Base-by-base conservation (phyloP, 2,888 invertebrate species). In the Zonitis immaculata region DNA sequence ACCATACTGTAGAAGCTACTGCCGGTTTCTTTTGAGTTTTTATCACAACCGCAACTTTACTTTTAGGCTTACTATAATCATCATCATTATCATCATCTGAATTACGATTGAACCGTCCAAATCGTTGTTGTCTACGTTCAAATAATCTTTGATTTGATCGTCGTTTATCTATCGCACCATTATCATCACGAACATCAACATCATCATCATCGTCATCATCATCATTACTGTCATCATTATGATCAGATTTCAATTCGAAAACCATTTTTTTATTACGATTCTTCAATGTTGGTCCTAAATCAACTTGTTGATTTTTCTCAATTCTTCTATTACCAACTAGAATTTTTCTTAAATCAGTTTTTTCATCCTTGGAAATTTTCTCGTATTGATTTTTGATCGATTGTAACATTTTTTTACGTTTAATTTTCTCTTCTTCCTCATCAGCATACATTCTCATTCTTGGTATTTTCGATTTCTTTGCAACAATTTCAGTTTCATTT, bases 361-460 rank as follows among this genome's bases (percentile, higher is more conserved):
- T 54, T 6, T 59, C 54, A 35, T 65, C 62, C 30, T 62, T 64
- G 64, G 70, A 51, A 52, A 62, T 56, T 65, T 68, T 64, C 63
- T 74, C 64, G 64, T 76, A 65, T 73, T 73, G 62, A 64, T 77
- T 61, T 67, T 75, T 70, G 18, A 73, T 51, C 48, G 63, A 63
- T 44, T 66, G 65, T 39, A 75, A 50, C 32, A 73, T 60, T 53
- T 70, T 70, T 49, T 66, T 66, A 30, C 74, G 60, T 56, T 79
- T 76, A 20, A 80, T 72, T 67, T 82, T 85, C 51, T 83, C 82
- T 72, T 89, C 89, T 74, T 89, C 88, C 69, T 91, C 91, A 74
- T 91, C 91, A n/a, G 91, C 91, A 73, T 87, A 89, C 91, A 91
- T 91, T 65, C 89, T 78, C 90, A 91, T 90, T 65, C 88, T 77